A percentile compares a stretch with the other conserved stretches of the same genome.
phyloP scores from a whole-genome alignment of 1,140 invertebrate species.

The Phocides pigmalion region DNA sequence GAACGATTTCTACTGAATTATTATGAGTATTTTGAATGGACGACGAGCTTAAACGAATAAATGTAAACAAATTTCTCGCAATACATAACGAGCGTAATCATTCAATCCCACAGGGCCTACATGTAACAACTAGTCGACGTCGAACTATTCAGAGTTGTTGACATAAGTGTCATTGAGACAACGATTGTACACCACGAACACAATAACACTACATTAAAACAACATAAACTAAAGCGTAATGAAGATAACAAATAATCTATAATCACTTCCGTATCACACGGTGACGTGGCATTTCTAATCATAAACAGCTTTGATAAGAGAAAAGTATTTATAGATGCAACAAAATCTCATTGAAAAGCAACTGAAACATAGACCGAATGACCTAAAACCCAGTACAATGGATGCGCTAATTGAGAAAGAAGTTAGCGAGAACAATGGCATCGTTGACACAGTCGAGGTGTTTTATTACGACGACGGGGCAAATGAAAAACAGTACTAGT shows the following conservation, averaged over 20 bases:
- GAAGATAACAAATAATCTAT: constrained; percentile 12
- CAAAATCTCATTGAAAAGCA: constrained; percentile 2
- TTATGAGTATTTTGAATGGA: background rate
- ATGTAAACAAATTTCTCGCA: constrained; percentile 23
- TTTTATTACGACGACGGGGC: background rate
- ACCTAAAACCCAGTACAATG: constrained; percentile 17
- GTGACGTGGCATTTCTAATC: background rate
- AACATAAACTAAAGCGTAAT: constrained; percentile 2
- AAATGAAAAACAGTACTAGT: background rate
- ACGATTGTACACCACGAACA: constrained; percentile 1
- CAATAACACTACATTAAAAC: constrained; percentile 7
- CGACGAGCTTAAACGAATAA: constrained; percentile 4
- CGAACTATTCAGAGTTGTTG: constrained; percentile 7
- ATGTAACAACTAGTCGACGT: constrained; percentile 10
- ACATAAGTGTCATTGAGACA: constrained; percentile 14
- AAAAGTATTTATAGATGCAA: constrained; percentile 4
- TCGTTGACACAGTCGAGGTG: constrained; percentile 23
- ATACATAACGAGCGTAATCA: constrained; percentile 6
- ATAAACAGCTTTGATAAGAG: background rate
- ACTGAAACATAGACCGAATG: constrained; percentile 24
- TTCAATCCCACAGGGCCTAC: constrained; percentile 13
- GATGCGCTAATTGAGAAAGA: constrained; percentile 23
- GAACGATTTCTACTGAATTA: background rate
- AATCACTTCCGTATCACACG: constrained; percentile 11
- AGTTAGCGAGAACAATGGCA: constrained; percentile 22